Evolutionary conservation across 2,113 vertebrate species (phyloP).

Genomic region (Nymphicus hollandicus): DNA sequence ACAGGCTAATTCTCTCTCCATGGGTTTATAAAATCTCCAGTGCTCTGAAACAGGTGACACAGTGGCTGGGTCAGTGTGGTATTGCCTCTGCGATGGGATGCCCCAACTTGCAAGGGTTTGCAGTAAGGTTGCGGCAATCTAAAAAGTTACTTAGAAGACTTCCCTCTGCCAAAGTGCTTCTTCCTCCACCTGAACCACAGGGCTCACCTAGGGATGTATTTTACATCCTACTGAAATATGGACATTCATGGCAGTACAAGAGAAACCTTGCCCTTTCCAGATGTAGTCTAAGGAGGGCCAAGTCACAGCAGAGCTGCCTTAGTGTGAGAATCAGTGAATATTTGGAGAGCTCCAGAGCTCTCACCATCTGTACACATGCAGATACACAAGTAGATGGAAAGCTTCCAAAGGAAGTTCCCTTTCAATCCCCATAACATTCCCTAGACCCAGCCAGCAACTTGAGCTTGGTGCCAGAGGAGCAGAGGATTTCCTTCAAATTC

Average conservation of each 20-base stretch:
- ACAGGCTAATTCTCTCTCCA: no score
- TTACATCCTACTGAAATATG: not conserved
- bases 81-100: not conserved
- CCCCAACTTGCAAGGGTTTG: not conserved
- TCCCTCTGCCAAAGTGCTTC: not conserved
- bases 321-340: not conserved
- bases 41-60: not conserved
- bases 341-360: slow-evolving; percentile 20
- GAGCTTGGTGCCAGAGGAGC: not conserved
- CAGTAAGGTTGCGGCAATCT: not conserved
- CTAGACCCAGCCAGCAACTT: not conserved
- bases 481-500: not conserved
- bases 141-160: not conserved
- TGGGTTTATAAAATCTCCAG: not conserved
- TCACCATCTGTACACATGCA: not conserved
- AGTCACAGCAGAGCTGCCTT: not conserved
- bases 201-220: fast-evolving
- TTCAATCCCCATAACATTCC: not conserved
- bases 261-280: not conserved
- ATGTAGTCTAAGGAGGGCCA: not conserved
- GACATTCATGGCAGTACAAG: not conserved
- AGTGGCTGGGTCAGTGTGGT: fast-evolving
- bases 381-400: slow-evolving; percentile 9
- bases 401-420: slow-evolving; percentile 9
- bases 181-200: not conserved